Conservation (phyloP, 1,140 invertebrate species). For the Antheraea mylitta region DNA sequence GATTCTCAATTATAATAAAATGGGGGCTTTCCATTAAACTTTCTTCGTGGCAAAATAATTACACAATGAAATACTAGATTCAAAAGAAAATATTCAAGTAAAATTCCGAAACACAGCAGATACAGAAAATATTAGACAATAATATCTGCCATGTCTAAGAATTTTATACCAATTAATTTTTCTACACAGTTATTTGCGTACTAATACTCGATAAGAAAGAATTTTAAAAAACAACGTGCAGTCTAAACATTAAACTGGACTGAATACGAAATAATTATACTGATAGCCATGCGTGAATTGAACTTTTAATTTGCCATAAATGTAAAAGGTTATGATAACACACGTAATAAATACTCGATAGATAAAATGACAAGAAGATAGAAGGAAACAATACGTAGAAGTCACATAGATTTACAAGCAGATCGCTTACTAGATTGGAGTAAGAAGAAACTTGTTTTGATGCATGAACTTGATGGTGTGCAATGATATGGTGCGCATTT, state of each 20-base stretch:
- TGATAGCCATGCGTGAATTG: slow-evolving; percentile 70
- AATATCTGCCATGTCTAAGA: slow-evolving; percentile 53
- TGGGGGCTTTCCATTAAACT: background rate
- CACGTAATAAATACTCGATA: slow-evolving; percentile 52
- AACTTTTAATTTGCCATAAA: slow-evolving; percentile 44
- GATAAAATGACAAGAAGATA: slow-evolving; percentile 49
- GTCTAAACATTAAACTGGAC: slow-evolving; percentile 68
- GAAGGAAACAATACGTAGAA: slow-evolving; percentile 52
- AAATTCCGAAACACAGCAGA: slow-evolving; percentile 25
- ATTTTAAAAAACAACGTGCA: slow-evolving; percentile 70
- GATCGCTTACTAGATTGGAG: slow-evolving; percentile 33
- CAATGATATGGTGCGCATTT: slow-evolving; percentile 48
- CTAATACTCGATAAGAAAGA: slow-evolving; percentile 54
- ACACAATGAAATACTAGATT: background rate
- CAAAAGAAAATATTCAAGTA: background rate
- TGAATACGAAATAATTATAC: slow-evolving; percentile 59
- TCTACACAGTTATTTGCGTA: slow-evolving; percentile 56
- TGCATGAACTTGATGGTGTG: slow-evolving; percentile 62
- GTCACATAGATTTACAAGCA: slow-evolving; percentile 47
- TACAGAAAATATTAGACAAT: background rate
- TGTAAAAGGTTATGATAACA: slow-evolving; percentile 52
- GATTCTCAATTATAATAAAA: background rate
- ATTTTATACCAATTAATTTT: slow-evolving; percentile 49
- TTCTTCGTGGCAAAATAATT: background rate
- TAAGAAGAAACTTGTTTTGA: slow-evolving; percentile 48